Conservation (phyloP, 2,113 vertebrate species). For the Plecturocebus donacophilus region DNA sequence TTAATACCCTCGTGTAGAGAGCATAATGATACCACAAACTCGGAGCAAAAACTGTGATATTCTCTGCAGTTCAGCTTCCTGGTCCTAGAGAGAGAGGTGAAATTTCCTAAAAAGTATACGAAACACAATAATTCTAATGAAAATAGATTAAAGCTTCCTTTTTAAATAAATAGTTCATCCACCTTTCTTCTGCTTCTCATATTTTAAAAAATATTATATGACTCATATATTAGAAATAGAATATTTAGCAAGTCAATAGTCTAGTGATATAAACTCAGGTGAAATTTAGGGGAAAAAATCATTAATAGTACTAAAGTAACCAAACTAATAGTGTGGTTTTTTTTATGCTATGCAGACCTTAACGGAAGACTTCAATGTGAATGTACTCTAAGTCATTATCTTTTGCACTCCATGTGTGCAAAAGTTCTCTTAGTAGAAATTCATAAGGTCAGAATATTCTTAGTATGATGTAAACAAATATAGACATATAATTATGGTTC, state of each 20-base stretch:
- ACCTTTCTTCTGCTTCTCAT: not conserved
- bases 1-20: not conserved
- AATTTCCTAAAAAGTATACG: not conserved
- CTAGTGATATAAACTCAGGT: not conserved
- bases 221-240: not conserved
- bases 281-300: not conserved
- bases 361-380: not conserved
- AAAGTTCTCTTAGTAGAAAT: not conserved
- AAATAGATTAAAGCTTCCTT: not conserved
- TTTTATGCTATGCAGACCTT: not conserved
- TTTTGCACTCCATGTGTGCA: not conserved
- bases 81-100: not conserved
- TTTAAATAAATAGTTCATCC: not conserved
- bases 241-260: not conserved
- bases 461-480: not conserved
- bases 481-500: not conserved
- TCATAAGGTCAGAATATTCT: not conserved
- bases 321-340: not conserved
- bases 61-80: not conserved
- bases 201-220: not conserved
- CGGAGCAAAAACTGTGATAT: not conserved
- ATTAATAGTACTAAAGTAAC: conserved; percentile 1
- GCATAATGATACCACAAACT: not conserved
- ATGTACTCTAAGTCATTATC: not conserved
- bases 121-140: not conserved